A percentile compares a stretch with the other conserved stretches of the same genome.
Evolutionary conservation across 2,888 invertebrate genomes (phyloP).

Genomic region (Agapetus fuscipes): DNA sequence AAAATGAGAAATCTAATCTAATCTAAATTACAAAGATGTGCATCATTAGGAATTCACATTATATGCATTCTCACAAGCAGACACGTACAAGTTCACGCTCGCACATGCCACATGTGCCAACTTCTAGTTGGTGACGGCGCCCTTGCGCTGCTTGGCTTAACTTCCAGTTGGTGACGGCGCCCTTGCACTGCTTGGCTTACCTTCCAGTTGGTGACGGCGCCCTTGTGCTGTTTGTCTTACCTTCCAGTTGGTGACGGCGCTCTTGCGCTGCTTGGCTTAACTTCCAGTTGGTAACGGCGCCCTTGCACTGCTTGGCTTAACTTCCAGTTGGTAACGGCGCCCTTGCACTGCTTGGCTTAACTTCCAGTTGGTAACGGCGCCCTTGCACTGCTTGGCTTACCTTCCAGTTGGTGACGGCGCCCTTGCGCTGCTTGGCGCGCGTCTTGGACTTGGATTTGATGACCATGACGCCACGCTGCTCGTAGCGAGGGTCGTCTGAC

Average conservation of each 20-base stretch:
- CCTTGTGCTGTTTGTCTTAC: slow-evolving; percentile 77
- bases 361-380: slow-evolving; percentile 97
- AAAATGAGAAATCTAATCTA: no score
- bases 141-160: slow-evolving; percentile 93
- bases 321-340: slow-evolving; percentile 96
- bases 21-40: no score
- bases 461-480: slow-evolving; percentile 92
- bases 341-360: slow-evolving; percentile 93
- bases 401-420: slow-evolving; percentile 96
- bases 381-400: slow-evolving; percentile 77
- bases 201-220: slow-evolving; percentile 97
- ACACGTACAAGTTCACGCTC: no score
- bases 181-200: slow-evolving; percentile 93
- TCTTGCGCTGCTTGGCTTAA: no score
- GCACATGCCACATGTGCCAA: no score
- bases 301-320: slow-evolving; percentile 93
- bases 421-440: slow-evolving; percentile 90
- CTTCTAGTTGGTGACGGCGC: slow-evolving; percentile 96
- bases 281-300: slow-evolving; percentile 96
- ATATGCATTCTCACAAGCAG: no score
- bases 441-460: slow-evolving; percentile 97
- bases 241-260: slow-evolving; percentile 95
- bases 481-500: slow-evolving; percentile 71
- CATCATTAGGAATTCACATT: no score
- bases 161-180: slow-evolving; percentile 96